Percentiles rank a stretch among this genome's conserved stretches.
phyloP scores from a whole-genome alignment of 2,888 invertebrate genomes.

The Epirrhoe alternata region DNA sequence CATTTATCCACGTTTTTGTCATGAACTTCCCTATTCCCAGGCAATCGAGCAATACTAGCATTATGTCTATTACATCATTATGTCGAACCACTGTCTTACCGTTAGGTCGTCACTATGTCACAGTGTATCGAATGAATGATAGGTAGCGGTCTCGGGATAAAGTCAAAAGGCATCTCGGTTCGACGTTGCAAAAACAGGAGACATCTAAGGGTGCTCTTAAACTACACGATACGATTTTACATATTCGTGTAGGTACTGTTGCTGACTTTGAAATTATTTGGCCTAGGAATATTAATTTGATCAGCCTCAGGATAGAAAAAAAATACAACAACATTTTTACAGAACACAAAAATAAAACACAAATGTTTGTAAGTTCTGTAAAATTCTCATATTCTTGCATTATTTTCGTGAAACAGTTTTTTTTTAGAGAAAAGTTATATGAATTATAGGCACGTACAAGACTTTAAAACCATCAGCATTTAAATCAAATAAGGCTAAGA shows the following conservation, averaged over 20 bases:
- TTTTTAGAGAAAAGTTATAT: too few species aligned
- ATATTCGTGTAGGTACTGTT: neutral
- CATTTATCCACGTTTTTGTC: neutral
- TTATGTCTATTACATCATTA: slow-evolving; percentile 7
- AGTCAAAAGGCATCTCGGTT: slow-evolving; percentile 6
- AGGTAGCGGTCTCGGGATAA: slow-evolving; percentile 43
- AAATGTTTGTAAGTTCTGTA: too few species aligned
- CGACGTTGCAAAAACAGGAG: slow-evolving; percentile 12
- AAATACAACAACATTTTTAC: too few species aligned
- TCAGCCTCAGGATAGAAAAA: too few species aligned
- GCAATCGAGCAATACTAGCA: slow-evolving; percentile 50
- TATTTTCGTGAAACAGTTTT: too few species aligned
- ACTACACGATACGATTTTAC: slow-evolving; percentile 2
- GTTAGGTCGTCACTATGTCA: slow-evolving; percentile 55
- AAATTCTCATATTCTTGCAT: too few species aligned
- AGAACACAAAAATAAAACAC: too few species aligned
- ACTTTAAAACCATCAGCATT: too few species aligned
- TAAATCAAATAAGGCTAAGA: too few species aligned
- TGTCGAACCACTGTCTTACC: slow-evolving; percentile 36
- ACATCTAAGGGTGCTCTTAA: neutral
- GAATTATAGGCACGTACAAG: neutral
- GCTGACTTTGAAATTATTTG: too few species aligned
- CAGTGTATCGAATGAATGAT: slow-evolving; percentile 62
- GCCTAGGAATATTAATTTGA: neutral
- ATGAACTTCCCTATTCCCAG: slow-evolving; percentile 45